phyloP scores from a whole-genome alignment of 2,888 invertebrate species.

The Dioctria linearis region DNA sequence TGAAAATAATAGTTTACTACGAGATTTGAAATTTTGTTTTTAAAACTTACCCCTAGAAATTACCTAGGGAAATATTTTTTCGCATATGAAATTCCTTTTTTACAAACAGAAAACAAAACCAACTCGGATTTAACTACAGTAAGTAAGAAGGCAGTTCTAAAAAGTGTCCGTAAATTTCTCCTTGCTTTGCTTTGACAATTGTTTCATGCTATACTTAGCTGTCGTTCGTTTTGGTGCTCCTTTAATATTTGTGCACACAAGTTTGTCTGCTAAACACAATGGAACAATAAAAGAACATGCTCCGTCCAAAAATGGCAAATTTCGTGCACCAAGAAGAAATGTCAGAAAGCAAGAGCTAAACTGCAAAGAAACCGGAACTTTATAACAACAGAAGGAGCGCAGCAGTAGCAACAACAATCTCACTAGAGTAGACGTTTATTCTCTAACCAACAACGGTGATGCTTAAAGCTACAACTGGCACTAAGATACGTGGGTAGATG shows the following conservation, averaged over 20 bases:
- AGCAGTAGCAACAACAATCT: slow-evolving; percentile 23
- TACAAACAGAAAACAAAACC: too few relatives aligned
- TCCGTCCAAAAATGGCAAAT: slow-evolving; percentile 58
- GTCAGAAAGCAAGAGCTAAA: slow-evolving; percentile 45
- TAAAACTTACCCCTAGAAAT: too few relatives aligned
- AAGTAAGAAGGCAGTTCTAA: too few relatives aligned
- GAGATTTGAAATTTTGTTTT: too few relatives aligned
- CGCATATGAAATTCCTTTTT: too few relatives aligned
- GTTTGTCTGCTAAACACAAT: slow-evolving; percentile 53
- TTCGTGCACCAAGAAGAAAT: slow-evolving; percentile 56
- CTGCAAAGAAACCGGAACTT: slow-evolving; percentile 49
- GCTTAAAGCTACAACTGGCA: not conserved
- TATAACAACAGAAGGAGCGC: slow-evolving; percentile 9
- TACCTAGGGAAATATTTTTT: too few relatives aligned
- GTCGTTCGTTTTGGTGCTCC: not conserved
- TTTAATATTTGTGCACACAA: slow-evolving; percentile 45
- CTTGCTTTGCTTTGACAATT: too few relatives aligned
- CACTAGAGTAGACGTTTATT: too few relatives aligned
- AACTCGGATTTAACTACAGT: too few relatives aligned
- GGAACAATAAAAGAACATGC: slow-evolving; percentile 59
- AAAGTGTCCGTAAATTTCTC: too few relatives aligned
- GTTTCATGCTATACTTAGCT: too few relatives aligned
- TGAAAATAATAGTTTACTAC: too few relatives aligned
- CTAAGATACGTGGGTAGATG: slow-evolving; percentile 36
- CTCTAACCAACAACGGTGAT: not conserved